phyloP scores from a whole-genome alignment of 2,113 vertebrate species.

The Chascanopsetta lugubris region DNA sequence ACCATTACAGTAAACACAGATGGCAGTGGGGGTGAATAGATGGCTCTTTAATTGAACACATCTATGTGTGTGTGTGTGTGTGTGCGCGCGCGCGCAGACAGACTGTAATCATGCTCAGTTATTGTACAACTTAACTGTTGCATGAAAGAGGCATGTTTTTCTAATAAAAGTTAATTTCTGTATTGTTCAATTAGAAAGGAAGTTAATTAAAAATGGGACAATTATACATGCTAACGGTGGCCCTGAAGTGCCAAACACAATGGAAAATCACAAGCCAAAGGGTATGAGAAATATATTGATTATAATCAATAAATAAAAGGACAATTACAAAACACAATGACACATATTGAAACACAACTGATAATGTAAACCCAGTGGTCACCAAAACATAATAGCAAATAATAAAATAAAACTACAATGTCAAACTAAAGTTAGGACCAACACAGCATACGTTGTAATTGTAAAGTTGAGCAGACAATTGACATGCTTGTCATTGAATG shows the following conservation, averaged over 20 bases:
- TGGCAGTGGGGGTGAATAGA: slow-evolving; percentile 48
- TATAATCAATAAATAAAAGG: no score
- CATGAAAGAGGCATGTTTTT: not conserved
- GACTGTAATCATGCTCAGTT: slow-evolving; percentile 24
- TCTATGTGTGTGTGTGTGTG: slow-evolving; percentile 28
- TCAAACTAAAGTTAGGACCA: no score
- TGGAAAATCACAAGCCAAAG: not conserved
- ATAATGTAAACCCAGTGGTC: not conserved
- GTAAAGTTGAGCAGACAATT: no score
- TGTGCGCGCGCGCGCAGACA: slow-evolving; percentile 8
- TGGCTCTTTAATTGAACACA: slow-evolving; percentile 51
- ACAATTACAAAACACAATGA: not conserved
- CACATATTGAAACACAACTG: not conserved
- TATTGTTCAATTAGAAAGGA: not conserved
- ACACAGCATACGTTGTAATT: no score
- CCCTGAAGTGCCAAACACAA: not conserved
- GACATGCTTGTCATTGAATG: no score
- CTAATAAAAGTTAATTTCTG: slow-evolving; percentile 5
- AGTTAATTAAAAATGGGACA: not conserved
- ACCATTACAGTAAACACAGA: slow-evolving; percentile 73
- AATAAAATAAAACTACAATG: not conserved
- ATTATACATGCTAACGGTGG: not conserved
- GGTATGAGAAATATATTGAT: no score
- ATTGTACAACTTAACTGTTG: not conserved
- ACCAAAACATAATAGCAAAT: not conserved